Evolutionary conservation across 2,113 vertebrate species (phyloP), one percentile per base, ranked within the genome.

Genomic region (Odocoileus hemionus): DNA sequence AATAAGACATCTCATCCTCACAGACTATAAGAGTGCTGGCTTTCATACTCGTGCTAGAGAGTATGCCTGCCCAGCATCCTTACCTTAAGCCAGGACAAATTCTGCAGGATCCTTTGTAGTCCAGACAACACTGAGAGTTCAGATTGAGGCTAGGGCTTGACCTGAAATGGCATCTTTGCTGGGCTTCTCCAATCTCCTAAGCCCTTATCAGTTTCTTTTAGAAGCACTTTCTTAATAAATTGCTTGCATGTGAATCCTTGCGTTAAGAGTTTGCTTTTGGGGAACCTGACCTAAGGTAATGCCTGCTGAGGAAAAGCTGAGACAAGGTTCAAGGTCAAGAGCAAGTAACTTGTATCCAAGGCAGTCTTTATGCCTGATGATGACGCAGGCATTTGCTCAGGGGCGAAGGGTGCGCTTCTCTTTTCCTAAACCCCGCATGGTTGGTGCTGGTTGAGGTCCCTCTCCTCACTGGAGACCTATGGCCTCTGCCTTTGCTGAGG

Each of bases 221-320:
- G 60, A 58, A 91, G 21, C 39, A 26, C 14, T 45, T 60, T 91
- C 36, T 61, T 36, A 43, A 85, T 19, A 47, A 30, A 21, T 70
- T 47, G 39, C 36, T 96, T 52, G 15, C 17, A 52, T 9, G 21
- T 36, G 26, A 88, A 55, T 52, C 12, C 5, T 91, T 52, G 14
- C 61, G 64, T 94, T 93, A 67, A 74, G 28, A 19, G 86, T 96
- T 47, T 94, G 58, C n/a, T 55, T 94, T 33, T 43, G 64, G 57
- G 47, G 36, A 54, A 83, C 15, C 6, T 84, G 55, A 61, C 28
- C 25, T 64, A 58, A 55, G 76, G 54, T 13, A 61, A 87, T 90
- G 7, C 2, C 25, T 89, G 1, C 25, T 89, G 36, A 89, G 17
- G 54, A 50, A 67, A 79, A 91, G 11, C 39, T 50, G 30, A 95